Percentiles rank a stretch among this genome's conserved stretches.
phyloP scores from a whole-genome alignment of 2,797 vertebrate species.

The Anableps anableps region DNA sequence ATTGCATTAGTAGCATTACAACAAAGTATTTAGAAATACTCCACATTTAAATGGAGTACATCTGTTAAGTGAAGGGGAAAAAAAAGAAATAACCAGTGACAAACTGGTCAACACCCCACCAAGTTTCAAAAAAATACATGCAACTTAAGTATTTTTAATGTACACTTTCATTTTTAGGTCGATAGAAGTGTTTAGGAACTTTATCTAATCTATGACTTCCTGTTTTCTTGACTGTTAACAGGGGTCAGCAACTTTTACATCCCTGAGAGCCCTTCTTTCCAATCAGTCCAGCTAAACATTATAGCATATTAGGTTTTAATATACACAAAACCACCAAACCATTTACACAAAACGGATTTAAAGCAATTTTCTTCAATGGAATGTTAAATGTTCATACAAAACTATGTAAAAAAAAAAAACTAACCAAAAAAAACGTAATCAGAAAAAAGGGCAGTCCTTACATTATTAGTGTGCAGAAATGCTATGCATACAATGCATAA shows the following conservation, averaged over 20 bases:
- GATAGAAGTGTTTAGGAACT: neutral
- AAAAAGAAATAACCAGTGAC: neutral
- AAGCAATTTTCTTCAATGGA: neutral
- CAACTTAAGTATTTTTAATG: neutral
- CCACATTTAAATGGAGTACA: neutral
- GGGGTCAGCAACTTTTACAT: no score
- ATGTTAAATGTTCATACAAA: neutral
- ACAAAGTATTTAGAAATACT: neutral
- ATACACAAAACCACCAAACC: neutral
- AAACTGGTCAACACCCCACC: neutral
- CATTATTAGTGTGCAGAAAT: no score
- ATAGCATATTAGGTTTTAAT: no score
- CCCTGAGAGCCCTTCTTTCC: no score
- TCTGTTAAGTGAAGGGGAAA: neutral
- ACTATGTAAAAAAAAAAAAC: no score
- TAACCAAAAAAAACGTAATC: no score
- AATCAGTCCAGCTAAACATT: no score
- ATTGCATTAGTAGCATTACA: neutral
- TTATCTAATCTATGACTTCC: neutral
- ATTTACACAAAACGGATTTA: neutral
- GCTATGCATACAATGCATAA: no score
- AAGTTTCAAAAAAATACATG: neutral
- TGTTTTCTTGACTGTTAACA: no score
- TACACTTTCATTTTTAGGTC: neutral
- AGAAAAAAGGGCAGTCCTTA: no score